A percentile compares a stretch with the other conserved stretches of the same genome.
These are phyloP conservation scores for Menura novaehollandiae DNA, from an alignment of 2,113 vertebrate genomes.

Conservation along the genomic window DNA sequence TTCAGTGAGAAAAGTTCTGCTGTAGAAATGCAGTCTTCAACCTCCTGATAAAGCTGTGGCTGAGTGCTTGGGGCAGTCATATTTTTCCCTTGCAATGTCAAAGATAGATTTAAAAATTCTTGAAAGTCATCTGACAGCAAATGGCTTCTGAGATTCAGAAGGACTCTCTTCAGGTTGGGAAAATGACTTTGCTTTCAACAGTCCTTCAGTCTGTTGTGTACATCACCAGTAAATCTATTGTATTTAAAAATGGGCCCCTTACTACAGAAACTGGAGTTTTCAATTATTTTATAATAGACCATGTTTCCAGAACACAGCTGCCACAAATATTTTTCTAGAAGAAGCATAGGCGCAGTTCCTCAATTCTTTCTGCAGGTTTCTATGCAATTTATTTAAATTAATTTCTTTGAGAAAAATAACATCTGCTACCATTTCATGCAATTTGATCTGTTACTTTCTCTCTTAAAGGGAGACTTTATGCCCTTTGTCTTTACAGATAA, in stretches of 20 bases:
- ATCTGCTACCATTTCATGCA: conserved; percentile 31
- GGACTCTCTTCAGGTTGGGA: neutral
- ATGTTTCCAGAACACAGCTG: neutral
- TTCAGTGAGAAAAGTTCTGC: neutral
- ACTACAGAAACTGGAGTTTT: neutral
- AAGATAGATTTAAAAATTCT: conserved; percentile 2
- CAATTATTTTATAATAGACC: neutral
- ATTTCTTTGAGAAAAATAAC: conserved; percentile 46
- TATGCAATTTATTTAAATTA: conserved; percentile 35
- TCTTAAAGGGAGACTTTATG: conserved; percentile 13
- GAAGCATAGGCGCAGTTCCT: neutral
- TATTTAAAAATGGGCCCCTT: neutral
- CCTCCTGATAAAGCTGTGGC: neutral
- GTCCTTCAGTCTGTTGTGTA: neutral
- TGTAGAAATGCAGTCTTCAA: neutral
- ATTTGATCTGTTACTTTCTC: neutral
- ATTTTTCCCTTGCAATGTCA: neutral
- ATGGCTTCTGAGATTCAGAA: neutral
- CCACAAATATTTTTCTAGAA: conserved; percentile 34
- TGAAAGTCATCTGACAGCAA: neutral
- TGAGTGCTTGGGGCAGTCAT: neutral
- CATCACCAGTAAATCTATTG: neutral
- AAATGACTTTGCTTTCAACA: neutral
- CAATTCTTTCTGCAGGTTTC: neutral
- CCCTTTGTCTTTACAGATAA: conserved; percentile 33